Conservation (phyloP, 2,113 vertebrate species). For the Gracilinanus agilis region DNA sequence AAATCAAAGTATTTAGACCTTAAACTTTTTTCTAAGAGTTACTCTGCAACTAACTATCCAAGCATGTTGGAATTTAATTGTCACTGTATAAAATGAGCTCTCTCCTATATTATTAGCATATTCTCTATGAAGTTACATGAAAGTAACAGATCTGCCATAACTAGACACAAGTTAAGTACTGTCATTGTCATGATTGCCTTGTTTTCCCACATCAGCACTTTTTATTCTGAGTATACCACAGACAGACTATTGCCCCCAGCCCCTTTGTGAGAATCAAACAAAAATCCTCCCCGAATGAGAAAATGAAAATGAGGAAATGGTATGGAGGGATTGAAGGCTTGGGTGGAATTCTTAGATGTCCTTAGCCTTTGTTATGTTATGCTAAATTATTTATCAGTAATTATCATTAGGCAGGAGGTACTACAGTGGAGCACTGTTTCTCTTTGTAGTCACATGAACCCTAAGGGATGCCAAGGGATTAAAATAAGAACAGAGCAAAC, state of each 20-base stretch:
- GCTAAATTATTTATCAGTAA: conserved; percentile 75
- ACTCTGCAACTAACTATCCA: conserved; percentile 11
- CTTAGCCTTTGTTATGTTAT: conserved; percentile 71
- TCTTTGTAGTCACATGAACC: conserved; percentile 33
- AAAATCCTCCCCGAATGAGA: conserved; percentile 2
- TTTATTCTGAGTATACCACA: not conserved
- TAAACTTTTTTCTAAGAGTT: not conserved
- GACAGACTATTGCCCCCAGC: conserved; percentile 59
- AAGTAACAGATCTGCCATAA: conserved; percentile 65
- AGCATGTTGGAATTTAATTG: not conserved
- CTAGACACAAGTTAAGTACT: conserved; percentile 64
- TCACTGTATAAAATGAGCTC: conserved; percentile 36
- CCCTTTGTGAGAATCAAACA: conserved; percentile 66
- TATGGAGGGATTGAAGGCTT: conserved; percentile 33
- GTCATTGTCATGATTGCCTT: conserved; percentile 40
- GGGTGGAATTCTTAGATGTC: conserved; percentile 31
- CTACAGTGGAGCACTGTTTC: conserved; percentile 56
- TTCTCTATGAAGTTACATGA: conserved; percentile 57
- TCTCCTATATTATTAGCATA: conserved; percentile 42
- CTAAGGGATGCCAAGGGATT: conserved; percentile 48
- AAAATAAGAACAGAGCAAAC: conserved; percentile 61
- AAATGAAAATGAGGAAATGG: conserved; percentile 57
- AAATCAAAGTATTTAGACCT: conserved; percentile 19
- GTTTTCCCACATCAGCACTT: conserved; percentile 57
- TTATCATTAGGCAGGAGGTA: conserved; percentile 63